Evolutionary conservation across 2,888 invertebrate genomes (phyloP).

Genomic region (Epistrophella euchroma): DNA sequence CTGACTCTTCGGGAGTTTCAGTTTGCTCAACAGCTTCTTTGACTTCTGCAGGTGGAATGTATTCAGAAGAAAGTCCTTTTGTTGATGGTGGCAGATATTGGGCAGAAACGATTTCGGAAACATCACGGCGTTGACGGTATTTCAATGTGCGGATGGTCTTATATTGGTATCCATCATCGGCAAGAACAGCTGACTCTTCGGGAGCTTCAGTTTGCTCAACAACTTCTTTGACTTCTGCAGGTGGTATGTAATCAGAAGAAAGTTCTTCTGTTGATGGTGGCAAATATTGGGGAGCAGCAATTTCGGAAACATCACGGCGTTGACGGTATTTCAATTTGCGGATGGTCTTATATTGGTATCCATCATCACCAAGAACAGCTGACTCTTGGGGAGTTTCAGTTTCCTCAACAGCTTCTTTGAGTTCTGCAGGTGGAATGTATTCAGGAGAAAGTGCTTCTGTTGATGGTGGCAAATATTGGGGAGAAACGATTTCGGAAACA

Average conservation of each 20-base stretch:
- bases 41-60: too few species aligned
- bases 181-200: conserved; percentile 63
- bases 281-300: conserved; percentile 25
- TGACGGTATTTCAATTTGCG: conserved; percentile 49
- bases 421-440: too few species aligned
- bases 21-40: not conserved
- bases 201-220: conserved; percentile 15
- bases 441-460: not conserved
- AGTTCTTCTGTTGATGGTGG: too few species aligned
- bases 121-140: conserved; percentile 58
- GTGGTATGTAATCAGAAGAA: too few species aligned
- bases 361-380: conserved; percentile 76
- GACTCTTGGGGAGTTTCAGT: conserved; percentile 43
- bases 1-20: conserved; percentile 53
- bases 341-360: conserved; percentile 78
- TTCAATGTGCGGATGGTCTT: conserved; percentile 72
- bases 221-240: too few species aligned
- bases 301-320: conserved; percentile 56
- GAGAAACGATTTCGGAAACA: conserved; percentile 77
- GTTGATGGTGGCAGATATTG: not conserved
- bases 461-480: conserved; percentile 46
- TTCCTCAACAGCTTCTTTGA: too few species aligned
- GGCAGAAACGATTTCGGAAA: conserved; percentile 27
- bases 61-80: too few species aligned
- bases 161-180: conserved; percentile 78